Conservation (phyloP, 2,113 vertebrate species). For the Crotalus helleri region DNA sequence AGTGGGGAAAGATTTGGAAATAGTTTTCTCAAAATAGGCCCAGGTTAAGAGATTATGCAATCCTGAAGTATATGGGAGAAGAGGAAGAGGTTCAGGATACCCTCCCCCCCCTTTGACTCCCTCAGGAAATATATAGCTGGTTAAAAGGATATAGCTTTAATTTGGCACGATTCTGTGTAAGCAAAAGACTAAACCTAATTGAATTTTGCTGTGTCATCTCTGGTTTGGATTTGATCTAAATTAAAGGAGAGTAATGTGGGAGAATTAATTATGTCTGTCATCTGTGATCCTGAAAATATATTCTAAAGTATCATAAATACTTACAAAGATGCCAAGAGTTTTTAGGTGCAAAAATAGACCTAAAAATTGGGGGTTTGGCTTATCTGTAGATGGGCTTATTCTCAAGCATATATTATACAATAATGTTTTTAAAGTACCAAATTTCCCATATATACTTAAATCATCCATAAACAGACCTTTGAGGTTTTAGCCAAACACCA, state of each 20-base stretch:
- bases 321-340: no score
- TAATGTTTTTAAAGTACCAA: not conserved
- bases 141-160: not conserved
- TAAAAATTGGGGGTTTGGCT: not conserved
- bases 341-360: no score
- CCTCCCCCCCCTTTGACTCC: not conserved
- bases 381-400: not conserved
- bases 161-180: not conserved
- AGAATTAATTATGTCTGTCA: no score
- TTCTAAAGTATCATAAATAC: no score
- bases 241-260: no score
- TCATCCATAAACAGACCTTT: not conserved
- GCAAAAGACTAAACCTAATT: no score
- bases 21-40: not conserved
- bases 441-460: not conserved
- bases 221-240: no score
- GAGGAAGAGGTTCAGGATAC: not conserved
- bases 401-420: not conserved
- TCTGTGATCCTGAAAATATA: no score
- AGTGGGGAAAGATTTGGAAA: not conserved
- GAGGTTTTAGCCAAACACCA: not conserved
- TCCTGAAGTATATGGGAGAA: not conserved
- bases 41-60: not conserved
- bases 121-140: not conserved
- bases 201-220: no score